Conservation (phyloP, 1,140 invertebrate genomes). For the Branchinecta lynchi region DNA sequence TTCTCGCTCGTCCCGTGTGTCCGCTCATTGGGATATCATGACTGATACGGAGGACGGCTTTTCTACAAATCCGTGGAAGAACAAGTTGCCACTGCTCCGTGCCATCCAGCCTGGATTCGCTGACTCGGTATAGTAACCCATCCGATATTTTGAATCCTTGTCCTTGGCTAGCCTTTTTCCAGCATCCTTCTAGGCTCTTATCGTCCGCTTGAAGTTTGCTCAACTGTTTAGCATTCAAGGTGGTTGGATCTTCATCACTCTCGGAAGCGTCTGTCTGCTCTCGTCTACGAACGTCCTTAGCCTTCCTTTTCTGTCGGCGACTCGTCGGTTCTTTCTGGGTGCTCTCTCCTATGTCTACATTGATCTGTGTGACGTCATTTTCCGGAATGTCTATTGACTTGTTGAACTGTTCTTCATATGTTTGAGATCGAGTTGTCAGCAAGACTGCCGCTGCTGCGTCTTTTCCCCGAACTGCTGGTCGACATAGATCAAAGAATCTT, state of each 20-base stretch:
- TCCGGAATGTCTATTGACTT: not conserved
- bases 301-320: not conserved
- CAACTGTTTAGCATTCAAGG: not conserved
- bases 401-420: not conserved
- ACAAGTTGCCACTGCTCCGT: not conserved
- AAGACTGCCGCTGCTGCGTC: not conserved
- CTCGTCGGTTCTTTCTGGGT: not conserved
- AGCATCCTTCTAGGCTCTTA: not conserved
- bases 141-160: not conserved
- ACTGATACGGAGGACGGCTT: not conserved
- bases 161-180: not conserved
- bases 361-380: not conserved
- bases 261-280: not conserved
- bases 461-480: not conserved
- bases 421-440: not conserved
- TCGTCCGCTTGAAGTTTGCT: not conserved
- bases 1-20: conserved; percentile 21
- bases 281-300: not conserved
- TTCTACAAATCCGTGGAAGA: not conserved
- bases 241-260: not conserved
- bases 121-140: not conserved
- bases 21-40: not conserved
- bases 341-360: not conserved
- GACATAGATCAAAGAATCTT: not conserved
- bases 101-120: not conserved